Percentiles rank a stretch among this genome's conserved stretches.
Conservation (phyloP, 2,888 invertebrate species). For the Erebia aethiops region DNA sequence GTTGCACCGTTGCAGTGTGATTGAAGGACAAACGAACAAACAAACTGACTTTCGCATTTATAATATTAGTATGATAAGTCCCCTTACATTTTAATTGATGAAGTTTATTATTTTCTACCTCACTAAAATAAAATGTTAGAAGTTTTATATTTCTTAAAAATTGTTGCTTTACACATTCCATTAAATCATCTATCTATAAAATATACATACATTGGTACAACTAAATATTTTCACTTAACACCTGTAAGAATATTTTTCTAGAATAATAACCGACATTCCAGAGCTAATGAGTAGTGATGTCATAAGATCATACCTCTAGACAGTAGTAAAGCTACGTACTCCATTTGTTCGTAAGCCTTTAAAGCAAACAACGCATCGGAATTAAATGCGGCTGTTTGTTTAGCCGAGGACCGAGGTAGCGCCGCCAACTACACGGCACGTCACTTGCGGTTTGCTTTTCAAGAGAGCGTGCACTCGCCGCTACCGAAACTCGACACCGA, state of each 20-base stretch:
- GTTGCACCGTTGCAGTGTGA: too few species aligned
- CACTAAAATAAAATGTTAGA: too few species aligned
- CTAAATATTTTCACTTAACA: too few species aligned
- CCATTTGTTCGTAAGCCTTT: constrained; percentile 39
- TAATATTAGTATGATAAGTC: too few species aligned
- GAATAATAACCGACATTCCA: constrained; percentile 3
- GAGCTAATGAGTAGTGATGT: constrained; percentile 5
- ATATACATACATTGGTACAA: too few species aligned
- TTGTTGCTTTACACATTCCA: too few species aligned
- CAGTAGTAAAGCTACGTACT: constrained; percentile 30
- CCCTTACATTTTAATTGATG: too few species aligned
- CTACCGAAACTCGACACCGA: constrained; percentile 44
- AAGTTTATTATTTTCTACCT: background rate
- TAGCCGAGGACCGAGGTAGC: constrained; percentile 22
- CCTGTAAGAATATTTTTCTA: background rate
- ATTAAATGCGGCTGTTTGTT: constrained; percentile 24
- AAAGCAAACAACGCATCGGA: constrained; percentile 19
- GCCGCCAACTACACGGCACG: constrained; percentile 43
- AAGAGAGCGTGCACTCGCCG: constrained; percentile 43
- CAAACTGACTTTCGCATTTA: too few species aligned
- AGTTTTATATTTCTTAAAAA: too few species aligned
- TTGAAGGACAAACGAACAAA: too few species aligned
- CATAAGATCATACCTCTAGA: too few species aligned
- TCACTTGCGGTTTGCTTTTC: constrained; percentile 46
- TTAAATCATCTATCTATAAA: too few species aligned